Percentiles rank a stretch among this genome's conserved stretches.
Conservation (phyloP, 2,888 invertebrate species). For the Agrotis ipsilon region DNA sequence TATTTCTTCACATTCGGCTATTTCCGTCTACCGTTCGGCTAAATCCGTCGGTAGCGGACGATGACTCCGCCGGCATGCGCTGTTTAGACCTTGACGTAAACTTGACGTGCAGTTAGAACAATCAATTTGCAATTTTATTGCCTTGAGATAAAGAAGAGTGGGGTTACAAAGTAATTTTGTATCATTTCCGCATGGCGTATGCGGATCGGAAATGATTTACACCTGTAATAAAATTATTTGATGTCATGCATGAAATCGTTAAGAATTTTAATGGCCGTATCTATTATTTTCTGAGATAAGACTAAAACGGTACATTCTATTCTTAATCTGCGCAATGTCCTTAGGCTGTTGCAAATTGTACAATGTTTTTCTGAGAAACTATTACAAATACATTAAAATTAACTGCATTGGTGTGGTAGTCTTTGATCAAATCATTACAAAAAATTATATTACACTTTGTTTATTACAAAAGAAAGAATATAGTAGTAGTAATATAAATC, state of each 20-base stretch:
- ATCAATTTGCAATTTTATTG: constrained; percentile 71
- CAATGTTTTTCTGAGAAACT: constrained; percentile 2
- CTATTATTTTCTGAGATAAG: constrained; percentile 15
- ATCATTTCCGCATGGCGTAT: constrained; percentile 54
- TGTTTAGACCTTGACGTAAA: constrained; percentile 84
- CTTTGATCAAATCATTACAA: constrained; percentile 15
- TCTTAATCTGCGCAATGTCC: constrained; percentile 2
- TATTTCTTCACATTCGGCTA: constrained; percentile 87
- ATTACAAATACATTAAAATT: constrained; percentile 25
- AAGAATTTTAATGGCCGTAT: constrained; percentile 4
- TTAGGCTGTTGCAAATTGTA: constrained; percentile 5
- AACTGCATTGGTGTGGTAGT: constrained; percentile 5
- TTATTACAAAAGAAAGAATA: constrained; percentile 22
- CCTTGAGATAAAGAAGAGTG: constrained; percentile 58
- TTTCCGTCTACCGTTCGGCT: constrained; percentile 87
- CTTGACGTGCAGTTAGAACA: constrained; percentile 71
- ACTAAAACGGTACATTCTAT: constrained; percentile 18
- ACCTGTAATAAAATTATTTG: constrained; percentile 51
- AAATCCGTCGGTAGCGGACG: constrained; percentile 87
- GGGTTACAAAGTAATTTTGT: constrained; percentile 30
- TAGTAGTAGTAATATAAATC: constrained; percentile 3
- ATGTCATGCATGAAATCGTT: constrained; percentile 33
- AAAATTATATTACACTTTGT: constrained; percentile 18
- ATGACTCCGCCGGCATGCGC: constrained; percentile 87
- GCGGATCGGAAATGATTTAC: constrained; percentile 61